Conservation (phyloP, 30 jellyfish, hydroid and myxozoan genomes). For the Aurelia aurita complex sp. Pacific region DNA sequence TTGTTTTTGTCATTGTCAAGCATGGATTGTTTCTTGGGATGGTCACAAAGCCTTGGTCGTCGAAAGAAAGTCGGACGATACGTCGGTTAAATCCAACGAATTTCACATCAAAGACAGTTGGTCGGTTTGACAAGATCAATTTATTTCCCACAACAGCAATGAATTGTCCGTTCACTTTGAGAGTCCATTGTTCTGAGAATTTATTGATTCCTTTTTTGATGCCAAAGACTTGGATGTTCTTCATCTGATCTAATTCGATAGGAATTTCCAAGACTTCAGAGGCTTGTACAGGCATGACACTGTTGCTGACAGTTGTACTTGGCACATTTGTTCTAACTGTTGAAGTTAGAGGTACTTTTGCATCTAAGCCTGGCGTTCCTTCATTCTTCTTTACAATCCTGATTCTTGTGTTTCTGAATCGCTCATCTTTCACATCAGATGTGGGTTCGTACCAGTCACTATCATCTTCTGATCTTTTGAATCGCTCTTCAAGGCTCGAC, state of each 20-base stretch:
- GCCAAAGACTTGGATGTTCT: conserved; percentile 35
- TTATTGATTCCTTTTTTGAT: background rate
- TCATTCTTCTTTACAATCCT: too few relatives aligned
- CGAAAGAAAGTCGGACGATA: conserved; percentile 32
- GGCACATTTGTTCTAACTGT: too few relatives aligned
- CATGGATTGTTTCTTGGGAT: conserved; percentile 28
- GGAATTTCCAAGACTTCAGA: conserved; percentile 13
- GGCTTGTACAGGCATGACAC: too few relatives aligned
- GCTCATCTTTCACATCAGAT: too few relatives aligned
- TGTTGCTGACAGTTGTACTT: too few relatives aligned
- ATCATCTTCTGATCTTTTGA: too few relatives aligned
- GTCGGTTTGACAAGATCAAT: conserved; percentile 37
- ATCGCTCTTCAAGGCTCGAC: too few relatives aligned
- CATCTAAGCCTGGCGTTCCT: background rate
- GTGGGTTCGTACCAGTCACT: too few relatives aligned
- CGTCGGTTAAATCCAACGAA: conserved; percentile 58
- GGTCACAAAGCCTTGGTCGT: conserved; percentile 43
- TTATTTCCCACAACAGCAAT: conserved; percentile 21
- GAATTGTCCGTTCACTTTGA: conserved; percentile 59
- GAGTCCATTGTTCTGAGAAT: conserved; percentile 54
- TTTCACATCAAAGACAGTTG: conserved; percentile 42
- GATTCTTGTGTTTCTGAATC: too few relatives aligned
- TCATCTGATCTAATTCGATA: conserved; percentile 49
- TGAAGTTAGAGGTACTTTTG: background rate
- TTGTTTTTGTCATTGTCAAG: conserved; percentile 4